phyloP scores from a whole-genome alignment of 2,113 vertebrate species.

The Paratilapia polleni region DNA sequence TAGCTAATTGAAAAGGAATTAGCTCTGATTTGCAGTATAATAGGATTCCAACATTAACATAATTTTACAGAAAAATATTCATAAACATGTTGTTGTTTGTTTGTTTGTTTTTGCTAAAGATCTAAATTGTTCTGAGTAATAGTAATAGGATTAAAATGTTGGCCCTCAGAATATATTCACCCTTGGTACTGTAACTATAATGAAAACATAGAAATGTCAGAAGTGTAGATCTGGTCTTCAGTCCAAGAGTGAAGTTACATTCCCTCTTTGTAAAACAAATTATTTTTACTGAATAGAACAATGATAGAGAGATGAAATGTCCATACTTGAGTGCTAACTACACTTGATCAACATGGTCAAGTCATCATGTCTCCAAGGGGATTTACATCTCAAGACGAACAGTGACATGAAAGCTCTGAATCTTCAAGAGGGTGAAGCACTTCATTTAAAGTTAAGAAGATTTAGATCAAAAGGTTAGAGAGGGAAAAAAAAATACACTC shows the following conservation, averaged over 20 bases:
- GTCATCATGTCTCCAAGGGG: constrained; percentile 69
- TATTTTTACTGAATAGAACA: constrained; percentile 44
- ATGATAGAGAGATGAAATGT: constrained; percentile 51
- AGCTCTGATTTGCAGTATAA: background rate
- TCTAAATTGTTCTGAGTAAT: background rate
- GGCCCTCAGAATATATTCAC: background rate
- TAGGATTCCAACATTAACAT: background rate
- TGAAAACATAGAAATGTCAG: background rate
- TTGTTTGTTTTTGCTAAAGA: background rate
- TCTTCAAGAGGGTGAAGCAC: constrained; percentile 80
- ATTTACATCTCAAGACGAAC: constrained; percentile 78
- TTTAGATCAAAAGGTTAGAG: constrained; percentile 85
- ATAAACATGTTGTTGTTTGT: background rate
- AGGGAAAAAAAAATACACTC: constrained; percentile 68
- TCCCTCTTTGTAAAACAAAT: constrained; percentile 19
- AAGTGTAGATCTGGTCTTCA: constrained; percentile 1
- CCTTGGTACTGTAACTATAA: background rate
- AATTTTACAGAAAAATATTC: background rate
- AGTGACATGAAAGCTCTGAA: constrained; percentile 78
- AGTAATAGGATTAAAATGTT: background rate
- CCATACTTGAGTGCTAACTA: constrained; percentile 47
- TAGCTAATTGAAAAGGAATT: background rate
- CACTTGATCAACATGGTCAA: constrained; percentile 67
- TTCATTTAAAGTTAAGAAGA: constrained; percentile 85
- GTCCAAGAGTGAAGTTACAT: constrained; percentile 10